Evolutionary conservation across 2,888 invertebrate genomes (phyloP).

Genomic region (Nudaria mundana): DNA sequence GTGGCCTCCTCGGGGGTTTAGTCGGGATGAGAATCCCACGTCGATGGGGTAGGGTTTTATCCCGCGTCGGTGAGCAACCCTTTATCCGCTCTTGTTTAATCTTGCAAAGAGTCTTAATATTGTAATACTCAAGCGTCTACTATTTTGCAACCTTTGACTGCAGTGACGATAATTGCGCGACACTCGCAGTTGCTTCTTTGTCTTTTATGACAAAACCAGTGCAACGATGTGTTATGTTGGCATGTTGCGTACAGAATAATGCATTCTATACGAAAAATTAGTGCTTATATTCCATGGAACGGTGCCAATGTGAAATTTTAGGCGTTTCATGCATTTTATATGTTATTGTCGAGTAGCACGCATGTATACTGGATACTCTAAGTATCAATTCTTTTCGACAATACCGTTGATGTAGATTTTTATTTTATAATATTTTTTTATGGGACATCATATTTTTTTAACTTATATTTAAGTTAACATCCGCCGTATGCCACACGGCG

Average conservation of each 20-base stretch:
- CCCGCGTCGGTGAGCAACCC: no score
- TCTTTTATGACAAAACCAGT: slow-evolving; percentile 6
- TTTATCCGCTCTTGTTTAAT: slow-evolving; percentile 54
- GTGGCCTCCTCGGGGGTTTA: no score
- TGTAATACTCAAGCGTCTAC: slow-evolving; percentile 50
- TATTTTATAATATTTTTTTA: not conserved
- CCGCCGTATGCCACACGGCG: slow-evolving; percentile 50
- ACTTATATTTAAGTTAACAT: slow-evolving; percentile 52
- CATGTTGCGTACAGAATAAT: not conserved
- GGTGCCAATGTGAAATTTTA: slow-evolving; percentile 47
- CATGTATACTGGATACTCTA: slow-evolving; percentile 4
- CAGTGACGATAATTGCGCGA: slow-evolving; percentile 15
- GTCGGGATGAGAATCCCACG: no score
- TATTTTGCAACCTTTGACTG: slow-evolving; percentile 28
- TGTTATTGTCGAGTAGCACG: slow-evolving; percentile 21
- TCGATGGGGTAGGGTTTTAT: no score
- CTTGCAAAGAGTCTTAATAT: slow-evolving; percentile 41
- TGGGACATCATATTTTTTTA: slow-evolving; percentile 53
- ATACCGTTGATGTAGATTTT: slow-evolving; percentile 12
- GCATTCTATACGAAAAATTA: not conserved
- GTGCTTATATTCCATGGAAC: slow-evolving; percentile 29
- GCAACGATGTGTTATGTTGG: not conserved
- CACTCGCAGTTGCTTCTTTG: slow-evolving; percentile 9
- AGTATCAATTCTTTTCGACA: slow-evolving; percentile 13
- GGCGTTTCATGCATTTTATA: slow-evolving; percentile 27